Conservation (phyloP, 2,888 invertebrate genomes). For the Tenthredo scrophulariae region DNA sequence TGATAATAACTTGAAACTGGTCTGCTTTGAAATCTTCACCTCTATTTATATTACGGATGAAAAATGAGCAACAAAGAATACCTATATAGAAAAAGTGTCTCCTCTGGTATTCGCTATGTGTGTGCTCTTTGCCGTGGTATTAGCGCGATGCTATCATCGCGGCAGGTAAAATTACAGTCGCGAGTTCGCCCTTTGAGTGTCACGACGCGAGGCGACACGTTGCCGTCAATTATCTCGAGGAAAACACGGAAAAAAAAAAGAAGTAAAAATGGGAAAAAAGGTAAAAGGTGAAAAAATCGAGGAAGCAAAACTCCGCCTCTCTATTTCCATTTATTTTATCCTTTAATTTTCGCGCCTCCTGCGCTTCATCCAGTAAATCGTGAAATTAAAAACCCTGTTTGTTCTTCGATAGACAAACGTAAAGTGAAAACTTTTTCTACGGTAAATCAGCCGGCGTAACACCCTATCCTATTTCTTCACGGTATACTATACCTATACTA, state of each 20-base stretch:
- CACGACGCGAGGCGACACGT: conserved; percentile 15
- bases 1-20: background rate
- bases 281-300: conserved; percentile 53
- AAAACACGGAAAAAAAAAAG: conserved; percentile 7
- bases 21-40: background rate
- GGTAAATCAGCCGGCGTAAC: background rate
- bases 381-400: background rate
- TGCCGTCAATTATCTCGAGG: conserved; percentile 14
- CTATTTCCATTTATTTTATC: conserved; percentile 46
- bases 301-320: conserved; percentile 33
- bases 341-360: conserved; percentile 38
- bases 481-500: background rate
- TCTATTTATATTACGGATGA: conserved; percentile 16
- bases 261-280: conserved; percentile 36
- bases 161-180: conserved; percentile 24
- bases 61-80: background rate
- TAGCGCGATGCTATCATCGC: conserved; percentile 2
- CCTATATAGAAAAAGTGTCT: background rate
- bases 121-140: background rate
- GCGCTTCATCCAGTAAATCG: conserved; percentile 40
- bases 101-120: conserved; percentile 36
- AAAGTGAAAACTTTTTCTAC: background rate
- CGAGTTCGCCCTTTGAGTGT: conserved; percentile 26
- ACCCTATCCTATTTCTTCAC: background rate
- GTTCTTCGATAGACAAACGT: background rate